phyloP scores from a whole-genome alignment of 35 echinoderm and acorn worm species.

The Ophiothrix spiculata region DNA sequence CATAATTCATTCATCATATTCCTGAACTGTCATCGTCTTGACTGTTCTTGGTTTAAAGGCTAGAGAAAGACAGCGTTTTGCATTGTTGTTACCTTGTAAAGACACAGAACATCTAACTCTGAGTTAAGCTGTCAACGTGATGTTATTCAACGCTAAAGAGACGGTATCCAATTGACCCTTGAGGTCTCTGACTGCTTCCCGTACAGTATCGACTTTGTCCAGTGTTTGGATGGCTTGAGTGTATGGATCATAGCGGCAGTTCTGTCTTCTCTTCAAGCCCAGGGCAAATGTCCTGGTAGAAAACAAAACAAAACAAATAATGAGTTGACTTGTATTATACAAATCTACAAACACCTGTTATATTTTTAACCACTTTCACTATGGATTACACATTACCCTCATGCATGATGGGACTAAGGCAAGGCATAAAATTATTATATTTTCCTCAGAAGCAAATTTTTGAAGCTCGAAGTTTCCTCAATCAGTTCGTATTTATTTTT shows the following conservation, averaged over 20 bases:
- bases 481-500: too few relatives aligned
- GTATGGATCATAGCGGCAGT: conserved; percentile 78
- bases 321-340: not conserved
- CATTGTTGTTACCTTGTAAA: too few relatives aligned
- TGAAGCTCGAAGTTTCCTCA: too few relatives aligned
- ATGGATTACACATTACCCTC: not conserved
- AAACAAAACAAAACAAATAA: not conserved
- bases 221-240: conserved; percentile 54
- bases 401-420: conserved; percentile 30
- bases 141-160: conserved; percentile 53
- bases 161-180: conserved; percentile 55
- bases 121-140: conserved; percentile 4
- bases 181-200: conserved; percentile 42
- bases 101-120: too few relatives aligned
- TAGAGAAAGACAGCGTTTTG: too few relatives aligned
- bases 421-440: conserved; percentile 52
- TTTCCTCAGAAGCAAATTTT: too few relatives aligned
- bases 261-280: conserved; percentile 34
- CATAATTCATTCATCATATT: too few relatives aligned
- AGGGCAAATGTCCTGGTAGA: conserved; percentile 20
- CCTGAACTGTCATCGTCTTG: too few relatives aligned
- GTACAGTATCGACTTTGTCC: conserved; percentile 57
- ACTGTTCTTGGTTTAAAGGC: too few relatives aligned
- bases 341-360: not conserved
- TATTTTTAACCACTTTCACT: not conserved